A percentile compares a stretch with the other conserved stretches of the same genome.
phyloP scores from a whole-genome alignment of 2,113 vertebrate genomes.

The Silurus asotus region DNA sequence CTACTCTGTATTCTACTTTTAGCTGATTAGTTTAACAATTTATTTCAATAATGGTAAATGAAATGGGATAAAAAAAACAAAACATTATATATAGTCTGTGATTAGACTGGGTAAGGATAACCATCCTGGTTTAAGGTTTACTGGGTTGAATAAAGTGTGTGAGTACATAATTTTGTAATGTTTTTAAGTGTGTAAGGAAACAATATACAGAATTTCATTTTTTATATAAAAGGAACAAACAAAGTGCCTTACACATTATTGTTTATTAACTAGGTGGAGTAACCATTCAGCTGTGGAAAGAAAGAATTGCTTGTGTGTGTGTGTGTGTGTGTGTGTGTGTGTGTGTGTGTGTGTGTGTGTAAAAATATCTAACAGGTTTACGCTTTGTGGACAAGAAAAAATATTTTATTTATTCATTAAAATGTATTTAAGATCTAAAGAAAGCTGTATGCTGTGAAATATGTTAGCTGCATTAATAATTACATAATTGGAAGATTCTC shows the following conservation, averaged over 20 bases:
- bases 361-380: too few species aligned
- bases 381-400: too few species aligned
- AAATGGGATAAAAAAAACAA: background rate
- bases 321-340: background rate
- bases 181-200: background rate
- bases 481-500: background rate
- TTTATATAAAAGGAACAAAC: background rate
- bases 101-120: background rate
- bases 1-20: background rate
- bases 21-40: background rate
- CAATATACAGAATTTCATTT: background rate
- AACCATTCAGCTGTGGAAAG: background rate
- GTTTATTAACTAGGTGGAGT: background rate
- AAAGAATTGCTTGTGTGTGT: background rate
- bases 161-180: background rate
- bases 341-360: background rate
- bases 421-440: too few species aligned
- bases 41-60: background rate
- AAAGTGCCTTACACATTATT: background rate
- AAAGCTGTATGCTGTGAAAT: too few species aligned
- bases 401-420: too few species aligned
- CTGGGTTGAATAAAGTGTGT: background rate
- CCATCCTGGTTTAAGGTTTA: background rate
- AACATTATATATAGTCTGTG: background rate
- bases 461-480: too few species aligned